phyloP scores from a whole-genome alignment of 2,797 vertebrate genomes.

The Pyrocephalus nanus region DNA sequence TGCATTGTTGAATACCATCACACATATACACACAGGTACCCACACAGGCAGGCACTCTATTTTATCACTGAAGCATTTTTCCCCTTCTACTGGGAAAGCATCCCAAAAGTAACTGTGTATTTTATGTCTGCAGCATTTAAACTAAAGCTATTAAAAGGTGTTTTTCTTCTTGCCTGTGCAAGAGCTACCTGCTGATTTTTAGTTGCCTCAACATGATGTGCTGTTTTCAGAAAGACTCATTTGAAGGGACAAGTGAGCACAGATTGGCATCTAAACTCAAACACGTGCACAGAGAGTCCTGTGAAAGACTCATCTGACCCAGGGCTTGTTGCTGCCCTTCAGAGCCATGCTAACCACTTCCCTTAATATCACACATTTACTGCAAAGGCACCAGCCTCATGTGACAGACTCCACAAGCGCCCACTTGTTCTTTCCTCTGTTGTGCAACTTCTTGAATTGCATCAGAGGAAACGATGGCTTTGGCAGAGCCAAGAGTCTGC shows the following conservation, averaged over 20 bases:
- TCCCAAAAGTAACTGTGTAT: neutral
- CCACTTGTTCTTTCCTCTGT: conserved; percentile 27
- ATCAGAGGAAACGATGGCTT: conserved; percentile 35
- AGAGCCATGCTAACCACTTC: neutral
- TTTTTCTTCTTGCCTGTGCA: neutral
- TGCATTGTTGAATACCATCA: neutral
- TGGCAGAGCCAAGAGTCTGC: neutral
- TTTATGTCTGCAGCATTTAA: neutral
- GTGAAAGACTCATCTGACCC: neutral
- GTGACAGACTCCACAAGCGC: conserved; percentile 49
- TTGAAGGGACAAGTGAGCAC: neutral
- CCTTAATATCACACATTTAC: neutral
- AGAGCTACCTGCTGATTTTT: neutral
- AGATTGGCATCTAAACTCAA: neutral
- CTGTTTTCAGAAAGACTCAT: neutral
- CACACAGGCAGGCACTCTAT: neutral
- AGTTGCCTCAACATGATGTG: neutral
- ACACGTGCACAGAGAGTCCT: neutral
- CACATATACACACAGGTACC: neutral
- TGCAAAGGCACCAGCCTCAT: conserved; percentile 38
- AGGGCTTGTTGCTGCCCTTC: neutral
- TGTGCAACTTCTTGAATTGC: conserved; percentile 35
- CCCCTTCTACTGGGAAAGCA: neutral
- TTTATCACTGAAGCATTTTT: neutral
- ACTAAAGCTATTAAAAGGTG: neutral